These are phyloP conservation scores for Ariolimax columbianus DNA, from an alignment of 2,888 invertebrate genomes.

Conservation along the genomic window DNA sequence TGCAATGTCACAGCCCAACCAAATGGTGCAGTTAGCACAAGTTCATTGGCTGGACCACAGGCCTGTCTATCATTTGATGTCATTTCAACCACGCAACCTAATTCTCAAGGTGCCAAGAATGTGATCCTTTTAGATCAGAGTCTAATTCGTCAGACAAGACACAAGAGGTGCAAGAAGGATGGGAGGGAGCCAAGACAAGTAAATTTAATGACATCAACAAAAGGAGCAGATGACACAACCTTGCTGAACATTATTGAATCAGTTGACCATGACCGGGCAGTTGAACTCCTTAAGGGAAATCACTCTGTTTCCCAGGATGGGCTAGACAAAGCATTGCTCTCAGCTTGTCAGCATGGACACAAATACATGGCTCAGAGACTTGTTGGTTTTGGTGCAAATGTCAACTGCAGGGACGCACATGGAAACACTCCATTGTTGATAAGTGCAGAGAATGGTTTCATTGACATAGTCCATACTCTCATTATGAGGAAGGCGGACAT, in stretches of 20 bases:
- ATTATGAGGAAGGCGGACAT: no score
- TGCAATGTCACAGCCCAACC: no score
- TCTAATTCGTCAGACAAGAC: neutral
- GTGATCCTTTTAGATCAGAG: neutral
- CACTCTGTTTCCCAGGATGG: no score
- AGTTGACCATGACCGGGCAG: no score
- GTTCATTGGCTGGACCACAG: no score
- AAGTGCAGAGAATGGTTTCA: conserved; percentile 1
- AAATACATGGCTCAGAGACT: neutral
- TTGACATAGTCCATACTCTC: neutral
- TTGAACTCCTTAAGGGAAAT: neutral
- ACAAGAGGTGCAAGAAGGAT: no score
- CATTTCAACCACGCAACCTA: neutral
- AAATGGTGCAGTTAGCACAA: no score
- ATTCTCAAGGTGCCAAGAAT: neutral
- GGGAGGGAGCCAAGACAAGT: neutral
- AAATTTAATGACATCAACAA: neutral
- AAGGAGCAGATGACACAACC: neutral
- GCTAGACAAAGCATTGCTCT: conserved; percentile 1
- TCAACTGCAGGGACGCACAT: neutral
- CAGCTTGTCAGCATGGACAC: no score
- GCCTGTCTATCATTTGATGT: neutral
- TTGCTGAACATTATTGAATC: neutral
- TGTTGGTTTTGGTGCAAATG: neutral
- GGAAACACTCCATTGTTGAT: conserved; percentile 12